phyloP scores from a whole-genome alignment of 1,140 invertebrate species.

The Panagrolaimus sp. region DNA sequence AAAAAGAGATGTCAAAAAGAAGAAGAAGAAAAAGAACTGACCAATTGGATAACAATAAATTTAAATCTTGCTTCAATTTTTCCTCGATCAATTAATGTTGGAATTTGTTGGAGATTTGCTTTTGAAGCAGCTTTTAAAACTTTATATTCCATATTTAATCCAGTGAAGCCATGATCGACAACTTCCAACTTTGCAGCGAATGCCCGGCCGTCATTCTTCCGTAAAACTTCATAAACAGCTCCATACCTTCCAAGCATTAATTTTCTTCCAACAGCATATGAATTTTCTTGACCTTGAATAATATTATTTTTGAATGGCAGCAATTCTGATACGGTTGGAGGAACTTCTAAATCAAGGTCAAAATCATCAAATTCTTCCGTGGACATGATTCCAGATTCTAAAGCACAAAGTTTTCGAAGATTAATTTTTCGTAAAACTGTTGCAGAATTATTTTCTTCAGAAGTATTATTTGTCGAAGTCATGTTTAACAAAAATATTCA shows the following conservation, averaged over 20 bases:
- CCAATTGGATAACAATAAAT: slow-evolving; percentile 55
- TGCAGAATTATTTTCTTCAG: too few relatives aligned
- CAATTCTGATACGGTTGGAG: slow-evolving; percentile 22
- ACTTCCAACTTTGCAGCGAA: slow-evolving; percentile 57
- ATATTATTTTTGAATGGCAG: slow-evolving; percentile 48
- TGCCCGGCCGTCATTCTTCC: slow-evolving; percentile 44
- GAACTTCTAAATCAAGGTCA: neutral
- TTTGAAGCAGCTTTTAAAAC: slow-evolving; percentile 50
- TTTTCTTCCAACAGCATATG: slow-evolving; percentile 52
- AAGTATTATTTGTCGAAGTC: too few relatives aligned
- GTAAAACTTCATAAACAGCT: slow-evolving; percentile 54
- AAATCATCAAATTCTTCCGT: neutral
- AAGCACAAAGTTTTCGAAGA: too few relatives aligned
- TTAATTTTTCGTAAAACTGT: too few relatives aligned
- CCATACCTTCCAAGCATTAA: slow-evolving; percentile 50
- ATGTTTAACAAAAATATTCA: too few relatives aligned
- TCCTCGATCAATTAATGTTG: slow-evolving; percentile 49
- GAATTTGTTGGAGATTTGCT: slow-evolving; percentile 34
- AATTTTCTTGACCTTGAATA: slow-evolving; percentile 46
- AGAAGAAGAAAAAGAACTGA: slow-evolving; percentile 22
- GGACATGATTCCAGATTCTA: too few relatives aligned
- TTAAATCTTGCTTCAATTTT: slow-evolving; percentile 59
- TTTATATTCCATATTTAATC: slow-evolving; percentile 53
- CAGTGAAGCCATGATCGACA: slow-evolving; percentile 47
- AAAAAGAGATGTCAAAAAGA: neutral